Conservation (phyloP, 1,140 invertebrate genomes). For the Drosophila murphyi region DNA sequence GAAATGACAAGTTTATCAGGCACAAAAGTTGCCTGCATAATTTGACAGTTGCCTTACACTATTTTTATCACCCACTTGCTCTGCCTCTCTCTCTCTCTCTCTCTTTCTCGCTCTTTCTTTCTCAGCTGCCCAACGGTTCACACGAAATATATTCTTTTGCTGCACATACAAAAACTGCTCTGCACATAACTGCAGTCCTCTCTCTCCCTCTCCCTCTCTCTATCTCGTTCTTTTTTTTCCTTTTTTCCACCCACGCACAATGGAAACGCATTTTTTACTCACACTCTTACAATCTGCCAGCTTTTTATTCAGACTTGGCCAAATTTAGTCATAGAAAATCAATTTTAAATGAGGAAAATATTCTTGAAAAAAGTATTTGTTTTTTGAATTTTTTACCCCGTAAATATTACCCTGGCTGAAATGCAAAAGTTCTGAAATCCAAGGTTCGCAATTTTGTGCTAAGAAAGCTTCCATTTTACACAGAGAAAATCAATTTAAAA, state of each 20-base stretch:
- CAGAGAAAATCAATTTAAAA: no score
- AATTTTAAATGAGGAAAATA: no score
- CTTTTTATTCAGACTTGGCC: constrained; percentile 5
- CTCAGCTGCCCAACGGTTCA: constrained; percentile 40
- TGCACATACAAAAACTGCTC: constrained; percentile 11
- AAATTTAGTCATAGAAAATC: no score
- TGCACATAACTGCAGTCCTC: constrained; percentile 10
- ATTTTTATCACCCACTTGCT: constrained; percentile 23
- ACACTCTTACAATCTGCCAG: constrained; percentile 8
- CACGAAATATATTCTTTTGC: constrained; percentile 23
- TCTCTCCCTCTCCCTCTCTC: neutral
- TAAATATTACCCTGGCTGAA: no score
- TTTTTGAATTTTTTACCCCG: no score
- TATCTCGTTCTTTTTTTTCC: no score
- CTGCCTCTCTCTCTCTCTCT: neutral
- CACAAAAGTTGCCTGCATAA: constrained; percentile 35
- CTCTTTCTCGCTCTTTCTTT: neutral
- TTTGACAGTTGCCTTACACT: constrained; percentile 36
- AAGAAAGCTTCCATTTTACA: no score
- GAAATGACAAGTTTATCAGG: constrained; percentile 18
- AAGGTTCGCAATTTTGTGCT: no score
- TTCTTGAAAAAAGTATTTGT: no score
- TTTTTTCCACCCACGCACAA: neutral
- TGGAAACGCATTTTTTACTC: constrained; percentile 18
- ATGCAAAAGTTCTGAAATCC: no score